phyloP scores from a whole-genome alignment of 2,797 vertebrate species.

The Fistularia commersonii region DNA sequence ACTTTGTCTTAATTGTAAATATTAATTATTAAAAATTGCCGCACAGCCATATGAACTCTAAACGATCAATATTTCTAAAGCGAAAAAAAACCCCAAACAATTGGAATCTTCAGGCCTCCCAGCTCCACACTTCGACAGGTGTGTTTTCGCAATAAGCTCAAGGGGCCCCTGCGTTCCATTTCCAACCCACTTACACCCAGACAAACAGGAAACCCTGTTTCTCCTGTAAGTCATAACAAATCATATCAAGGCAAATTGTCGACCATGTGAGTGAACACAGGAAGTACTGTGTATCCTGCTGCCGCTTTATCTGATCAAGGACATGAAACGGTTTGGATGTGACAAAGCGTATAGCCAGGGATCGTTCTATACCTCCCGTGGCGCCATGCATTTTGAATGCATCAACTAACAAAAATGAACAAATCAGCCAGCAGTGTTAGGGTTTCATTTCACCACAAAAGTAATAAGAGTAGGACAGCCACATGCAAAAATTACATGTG shows the following conservation, averaged over 20 bases:
- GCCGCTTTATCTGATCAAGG: constrained; percentile 36
- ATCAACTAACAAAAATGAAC: no score
- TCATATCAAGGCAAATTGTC: constrained; percentile 28
- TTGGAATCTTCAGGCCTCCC: no score
- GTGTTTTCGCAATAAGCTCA: neutral
- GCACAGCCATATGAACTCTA: no score
- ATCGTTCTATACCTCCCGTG: constrained; percentile 4
- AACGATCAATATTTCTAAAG: no score
- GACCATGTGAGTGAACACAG: constrained; percentile 25
- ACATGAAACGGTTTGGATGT: constrained; percentile 36
- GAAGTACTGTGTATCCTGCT: constrained; percentile 27
- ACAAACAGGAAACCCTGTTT: constrained; percentile 25
- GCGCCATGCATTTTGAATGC: neutral
- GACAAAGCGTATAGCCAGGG: constrained; percentile 16
- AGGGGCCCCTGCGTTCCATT: constrained; percentile 34
- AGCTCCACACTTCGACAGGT: no score
- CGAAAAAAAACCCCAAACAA: no score
- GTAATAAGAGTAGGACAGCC: no score
- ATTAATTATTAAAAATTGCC: no score
- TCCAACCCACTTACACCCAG: constrained; percentile 24
- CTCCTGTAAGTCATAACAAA: constrained; percentile 38
- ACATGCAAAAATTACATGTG: no score
- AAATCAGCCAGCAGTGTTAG: no score
- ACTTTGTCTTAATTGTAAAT: no score
- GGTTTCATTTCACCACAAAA: no score